Conservation (phyloP, 2,888 invertebrate genomes). For the Tenthredo distinguenda region DNA sequence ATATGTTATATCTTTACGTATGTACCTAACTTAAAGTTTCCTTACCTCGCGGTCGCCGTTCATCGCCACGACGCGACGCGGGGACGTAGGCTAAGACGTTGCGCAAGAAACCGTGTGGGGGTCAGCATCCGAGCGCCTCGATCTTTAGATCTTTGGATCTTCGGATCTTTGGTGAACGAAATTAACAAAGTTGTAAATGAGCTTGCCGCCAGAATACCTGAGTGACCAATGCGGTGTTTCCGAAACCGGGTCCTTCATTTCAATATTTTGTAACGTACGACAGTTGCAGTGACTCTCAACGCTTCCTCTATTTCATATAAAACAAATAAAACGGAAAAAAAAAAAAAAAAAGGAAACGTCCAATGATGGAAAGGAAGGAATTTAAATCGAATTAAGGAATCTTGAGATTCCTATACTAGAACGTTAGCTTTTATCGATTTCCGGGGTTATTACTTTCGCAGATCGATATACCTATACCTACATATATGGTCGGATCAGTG, state of each 20-base stretch:
- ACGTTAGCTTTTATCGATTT: neutral
- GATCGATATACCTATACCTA: neutral
- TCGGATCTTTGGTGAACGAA: constrained; percentile 55
- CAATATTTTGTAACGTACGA: constrained; percentile 64
- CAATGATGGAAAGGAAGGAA: neutral
- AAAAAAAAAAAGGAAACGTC: neutral
- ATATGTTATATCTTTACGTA: constrained; percentile 1
- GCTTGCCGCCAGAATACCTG: constrained; percentile 58
- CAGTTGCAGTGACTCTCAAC: constrained; percentile 47
- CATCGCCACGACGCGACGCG: neutral
- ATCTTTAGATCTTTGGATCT: constrained; percentile 36
- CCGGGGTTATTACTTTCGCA: neutral
- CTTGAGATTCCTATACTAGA: neutral
- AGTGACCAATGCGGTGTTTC: constrained; percentile 62
- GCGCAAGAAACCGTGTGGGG: constrained; percentile 11
- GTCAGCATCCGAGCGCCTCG: constrained; percentile 27
- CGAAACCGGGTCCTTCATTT: constrained; percentile 62
- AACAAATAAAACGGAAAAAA: neutral
- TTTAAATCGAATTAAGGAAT: neutral
- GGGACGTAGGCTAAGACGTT: neutral
- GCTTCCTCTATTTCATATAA: neutral
- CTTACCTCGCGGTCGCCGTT: neutral
- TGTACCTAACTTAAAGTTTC: neutral
- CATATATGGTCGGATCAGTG: neutral
- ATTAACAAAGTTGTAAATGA: constrained; percentile 68